These are phyloP conservation scores for Halichondria panicea DNA, from an alignment of 37 sponge, comb jelly and placozoan species.

Conservation along the genomic window DNA sequence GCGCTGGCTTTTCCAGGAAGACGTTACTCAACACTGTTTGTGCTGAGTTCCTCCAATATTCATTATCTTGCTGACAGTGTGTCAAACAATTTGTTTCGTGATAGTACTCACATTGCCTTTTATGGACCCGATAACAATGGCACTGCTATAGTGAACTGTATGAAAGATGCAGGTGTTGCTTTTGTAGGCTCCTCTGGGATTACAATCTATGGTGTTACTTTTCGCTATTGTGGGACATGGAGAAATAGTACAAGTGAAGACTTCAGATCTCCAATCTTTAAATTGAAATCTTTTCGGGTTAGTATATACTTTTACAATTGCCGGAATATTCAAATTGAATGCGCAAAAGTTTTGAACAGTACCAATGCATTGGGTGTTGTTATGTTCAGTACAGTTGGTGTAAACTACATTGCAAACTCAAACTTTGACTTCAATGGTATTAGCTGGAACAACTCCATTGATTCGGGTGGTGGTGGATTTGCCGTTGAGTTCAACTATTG, in stretches of 20 bases:
- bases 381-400: background rate
- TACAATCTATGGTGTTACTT: background rate
- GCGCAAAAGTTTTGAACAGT: background rate
- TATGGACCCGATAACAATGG: too few species aligned
- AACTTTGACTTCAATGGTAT: background rate
- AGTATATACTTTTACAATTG: background rate
- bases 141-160: background rate
- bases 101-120: too few species aligned
- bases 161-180: background rate
- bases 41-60: too few species aligned
- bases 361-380: background rate
- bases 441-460: background rate
- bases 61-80: too few species aligned
- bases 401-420: background rate
- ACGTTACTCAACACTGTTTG: too few species aligned
- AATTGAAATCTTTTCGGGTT: too few species aligned
- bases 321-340: background rate
- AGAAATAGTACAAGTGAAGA: background rate
- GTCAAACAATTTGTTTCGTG: too few species aligned
- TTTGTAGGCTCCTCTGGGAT: background rate
- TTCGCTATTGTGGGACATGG: background rate
- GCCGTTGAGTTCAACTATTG: background rate
- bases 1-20: too few species aligned
- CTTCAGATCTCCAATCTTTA: too few species aligned
- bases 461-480: conserved; percentile 7